Base-by-base conservation (phyloP, 2,113 vertebrate genomes). In the Ochotona princeps region DNA sequence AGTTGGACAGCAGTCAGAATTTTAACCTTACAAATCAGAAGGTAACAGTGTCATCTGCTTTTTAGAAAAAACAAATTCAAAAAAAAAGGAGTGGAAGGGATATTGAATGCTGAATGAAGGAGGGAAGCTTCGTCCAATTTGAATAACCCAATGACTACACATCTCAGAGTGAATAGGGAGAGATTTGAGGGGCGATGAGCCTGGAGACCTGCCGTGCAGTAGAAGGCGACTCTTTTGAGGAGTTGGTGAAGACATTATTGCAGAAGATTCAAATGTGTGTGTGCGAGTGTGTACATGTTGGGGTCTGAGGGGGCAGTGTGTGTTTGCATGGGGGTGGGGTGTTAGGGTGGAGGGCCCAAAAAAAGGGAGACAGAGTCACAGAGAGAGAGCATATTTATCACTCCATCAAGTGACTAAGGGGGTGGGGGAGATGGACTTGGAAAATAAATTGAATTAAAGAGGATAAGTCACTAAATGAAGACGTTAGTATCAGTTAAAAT, bases 101-200 rank as follows among this genome's bases (percentile, higher is more conserved):
- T 54, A 8, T 65, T 61, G 2, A 61, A 44, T 23, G 12, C 6
- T 44, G 4, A 83, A 72, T 23, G 25, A 28, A n/a, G 17, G 26
- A 7, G 8, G 25, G 44, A 3, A 61, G 30, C 66, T 32, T 44
- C 61, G 28, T 57, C 86, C 49, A 63, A 44, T 74, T 54, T 79
- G 82, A 78, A 76, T 49, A 47, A 13, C 23, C 26, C 44, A 7
- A n/a, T 5, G 30, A 65, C 6, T 21, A 47, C n/a, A 54, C 7
- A 63, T 44, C 60, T 76, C 7, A 83, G 49, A 35, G 0, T 17
- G 20, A 80, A 69, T 21, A 12, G 25, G 80, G 28, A 57, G 14
- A 79, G 17, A 63, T 0, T 0, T 3, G 30, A 32, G 4, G 3
- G 3, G 2, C 11, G n/a, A 0, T 14, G 12, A 23, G 44, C 28